phyloP scores from a whole-genome alignment of 2,888 invertebrate species.

The Vanessa cardui region DNA sequence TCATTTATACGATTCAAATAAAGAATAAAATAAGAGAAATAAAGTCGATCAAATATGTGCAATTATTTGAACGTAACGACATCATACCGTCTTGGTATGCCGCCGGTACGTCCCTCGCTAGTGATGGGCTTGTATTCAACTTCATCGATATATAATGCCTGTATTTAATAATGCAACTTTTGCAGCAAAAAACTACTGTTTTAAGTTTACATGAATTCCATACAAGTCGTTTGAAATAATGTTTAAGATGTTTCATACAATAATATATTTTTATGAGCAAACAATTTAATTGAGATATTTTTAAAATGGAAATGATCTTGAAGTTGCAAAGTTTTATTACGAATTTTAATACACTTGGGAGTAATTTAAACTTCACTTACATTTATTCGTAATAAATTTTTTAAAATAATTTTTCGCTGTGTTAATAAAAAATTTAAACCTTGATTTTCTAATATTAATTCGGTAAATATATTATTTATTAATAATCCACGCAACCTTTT shows the following conservation, averaged over 20 bases:
- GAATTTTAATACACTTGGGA: not conserved
- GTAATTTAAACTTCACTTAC: not conserved
- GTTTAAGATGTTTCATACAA: too few species aligned
- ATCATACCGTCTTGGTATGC: slow-evolving; percentile 36
- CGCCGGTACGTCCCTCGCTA: slow-evolving; percentile 47
- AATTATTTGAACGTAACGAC: slow-evolving; percentile 24
- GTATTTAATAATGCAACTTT: not conserved
- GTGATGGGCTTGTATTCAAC: slow-evolving; percentile 25
- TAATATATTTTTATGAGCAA: not conserved
- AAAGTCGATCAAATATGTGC: slow-evolving; percentile 31
- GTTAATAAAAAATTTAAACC: not conserved
- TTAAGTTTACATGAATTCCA: too few species aligned
- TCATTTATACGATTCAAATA: not conserved
- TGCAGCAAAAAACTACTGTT: too few species aligned
- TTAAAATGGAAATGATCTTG: not conserved
- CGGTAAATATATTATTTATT: too few species aligned
- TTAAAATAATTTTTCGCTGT: not conserved
- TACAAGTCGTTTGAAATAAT: too few species aligned
- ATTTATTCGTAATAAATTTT: slow-evolving; percentile 8
- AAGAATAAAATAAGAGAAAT: slow-evolving; percentile 35
- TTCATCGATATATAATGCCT: not conserved
- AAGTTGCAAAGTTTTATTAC: slow-evolving; percentile 1
- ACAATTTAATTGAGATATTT: not conserved
- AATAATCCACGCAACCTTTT: too few species aligned
- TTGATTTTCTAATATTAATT: not conserved